Evolutionary conservation across 2,797 vertebrate genomes (phyloP), one percentile per base, ranked within the genome.

Genomic region (Neomorphus geoffroyi): DNA sequence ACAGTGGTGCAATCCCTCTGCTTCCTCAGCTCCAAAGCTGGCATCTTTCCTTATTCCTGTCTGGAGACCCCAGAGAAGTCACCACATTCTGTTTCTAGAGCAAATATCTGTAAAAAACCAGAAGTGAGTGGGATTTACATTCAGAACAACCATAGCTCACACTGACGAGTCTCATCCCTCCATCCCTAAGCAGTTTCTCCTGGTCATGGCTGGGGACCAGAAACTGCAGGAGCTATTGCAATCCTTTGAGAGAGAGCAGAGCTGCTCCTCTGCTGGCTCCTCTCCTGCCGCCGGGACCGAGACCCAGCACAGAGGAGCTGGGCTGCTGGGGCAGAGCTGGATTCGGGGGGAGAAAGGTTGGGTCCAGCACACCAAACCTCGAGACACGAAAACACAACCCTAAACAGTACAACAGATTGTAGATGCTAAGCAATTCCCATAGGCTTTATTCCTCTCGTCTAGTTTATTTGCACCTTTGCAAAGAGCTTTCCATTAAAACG

Each of bases 261-360:
- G 80, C 53, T 30, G 39, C 72, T 32, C 39, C 19, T n/a, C 56
- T 10, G 19, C 37, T 11, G 24, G 24, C 53, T 72, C 46, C 48
- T 23, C 35, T 21, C 28, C 1, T 1, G 35, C 43, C 7, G 2
- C 11, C 0, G 4, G 60, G 46, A 57, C 18, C 3, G 0, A 35
- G n/a, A 35, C 4, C 27, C 4, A 2, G 23, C 1, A 1, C 1
- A 1, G 79, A 64, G 32, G 37, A 39, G 19, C 30, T 8, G 57
- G 18, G 50, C 23, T 53, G 77, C 43, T 27, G 48, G 33, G 39
- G 6, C 12, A 54, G 45, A 53, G 37, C 53, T 35, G 51, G 27
- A 8, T 17, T 33, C 17, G 65, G 65, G 18, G 4, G 35, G n/a
- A 43, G 21, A 35, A 43, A 77, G 18, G 26, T 17, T 39, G 41